phyloP scores from a whole-genome alignment of 2,888 invertebrate genomes.

The Ptilodon capucinus region DNA sequence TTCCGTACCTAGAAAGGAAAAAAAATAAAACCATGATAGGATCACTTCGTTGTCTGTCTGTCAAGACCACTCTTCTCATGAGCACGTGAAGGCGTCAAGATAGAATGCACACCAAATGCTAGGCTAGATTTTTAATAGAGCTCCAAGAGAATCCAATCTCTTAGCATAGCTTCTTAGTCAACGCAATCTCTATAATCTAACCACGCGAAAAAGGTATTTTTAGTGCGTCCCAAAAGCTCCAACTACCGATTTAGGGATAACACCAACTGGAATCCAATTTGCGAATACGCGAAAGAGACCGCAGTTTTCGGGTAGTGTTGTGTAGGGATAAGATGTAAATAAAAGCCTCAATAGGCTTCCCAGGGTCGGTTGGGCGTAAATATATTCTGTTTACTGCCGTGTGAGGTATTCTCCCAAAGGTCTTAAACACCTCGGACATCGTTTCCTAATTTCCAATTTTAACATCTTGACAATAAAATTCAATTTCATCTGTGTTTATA shows the following conservation, averaged over 20 bases:
- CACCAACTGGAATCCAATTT: slow-evolving; percentile 12
- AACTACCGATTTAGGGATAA: slow-evolving; percentile 2
- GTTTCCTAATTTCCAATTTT: not conserved
- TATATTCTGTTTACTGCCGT: slow-evolving; percentile 35
- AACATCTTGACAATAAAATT: not conserved
- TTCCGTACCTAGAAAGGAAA: too few species aligned
- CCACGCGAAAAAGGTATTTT: slow-evolving; percentile 5
- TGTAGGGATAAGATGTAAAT: slow-evolving; percentile 31
- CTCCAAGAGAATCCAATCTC: too few species aligned
- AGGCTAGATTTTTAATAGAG: too few species aligned
- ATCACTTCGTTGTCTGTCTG: too few species aligned
- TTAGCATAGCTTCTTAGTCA: too few species aligned
- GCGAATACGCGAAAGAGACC: not conserved
- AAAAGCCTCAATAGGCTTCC: slow-evolving; percentile 23
- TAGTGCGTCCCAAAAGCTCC: slow-evolving; percentile 1
- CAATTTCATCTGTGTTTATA: too few species aligned
- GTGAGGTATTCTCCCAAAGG: slow-evolving; percentile 27
- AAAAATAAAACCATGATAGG: too few species aligned
- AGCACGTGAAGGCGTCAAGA: too few species aligned
- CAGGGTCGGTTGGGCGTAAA: slow-evolving; percentile 31
- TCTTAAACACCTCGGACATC: not conserved
- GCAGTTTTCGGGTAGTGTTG: not conserved
- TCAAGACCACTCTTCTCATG: too few species aligned
- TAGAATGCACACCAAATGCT: too few species aligned
- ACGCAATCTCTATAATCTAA: too few species aligned